These are phyloP conservation scores for Kuschelorhynchus macadamiae DNA, from an alignment of 2,888 invertebrate genomes.

Conservation along the genomic window DNA sequence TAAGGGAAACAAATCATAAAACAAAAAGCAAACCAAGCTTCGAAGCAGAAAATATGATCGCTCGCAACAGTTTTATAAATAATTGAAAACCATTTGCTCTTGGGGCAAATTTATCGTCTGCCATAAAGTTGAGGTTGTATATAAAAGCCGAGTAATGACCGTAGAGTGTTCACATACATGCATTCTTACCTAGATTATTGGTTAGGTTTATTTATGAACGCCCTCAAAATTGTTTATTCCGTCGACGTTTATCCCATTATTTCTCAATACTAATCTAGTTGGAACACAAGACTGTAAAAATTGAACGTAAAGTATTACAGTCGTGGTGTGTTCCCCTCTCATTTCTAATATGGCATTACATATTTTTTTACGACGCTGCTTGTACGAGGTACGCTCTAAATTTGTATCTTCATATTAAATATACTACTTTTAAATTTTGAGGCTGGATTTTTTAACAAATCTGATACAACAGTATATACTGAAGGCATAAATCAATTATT, in stretches of 20 bases:
- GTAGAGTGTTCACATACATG: slow-evolving; percentile 32
- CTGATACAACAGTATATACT: too few relatives aligned
- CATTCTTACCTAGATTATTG: slow-evolving; percentile 39
- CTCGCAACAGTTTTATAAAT: slow-evolving; percentile 47
- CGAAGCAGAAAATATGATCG: slow-evolving; percentile 37
- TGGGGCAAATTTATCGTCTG: slow-evolving; percentile 40
- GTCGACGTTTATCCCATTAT: slow-evolving; percentile 34
- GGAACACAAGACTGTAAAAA: slow-evolving; percentile 33
- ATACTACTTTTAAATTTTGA: too few relatives aligned
- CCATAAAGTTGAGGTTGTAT: slow-evolving; percentile 36
- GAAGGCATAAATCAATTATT: too few relatives aligned
- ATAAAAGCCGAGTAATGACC: slow-evolving; percentile 33
- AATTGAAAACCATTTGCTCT: slow-evolving; percentile 45
- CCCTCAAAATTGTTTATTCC: slow-evolving; percentile 35
- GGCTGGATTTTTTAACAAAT: too few relatives aligned
- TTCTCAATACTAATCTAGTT: slow-evolving; percentile 29
- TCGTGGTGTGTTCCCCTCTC: not conserved
- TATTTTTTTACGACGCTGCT: not conserved
- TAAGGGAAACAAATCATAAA: slow-evolving; percentile 24
- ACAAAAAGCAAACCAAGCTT: slow-evolving; percentile 24
- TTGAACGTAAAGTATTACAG: slow-evolving; percentile 1
- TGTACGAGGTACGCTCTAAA: not conserved
- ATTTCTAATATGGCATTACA: not conserved
- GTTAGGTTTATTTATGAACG: slow-evolving; percentile 31
- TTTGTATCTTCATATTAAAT: too few relatives aligned